Conservation (phyloP, 2,888 invertebrate species). For the Fissipunctia ypsillon region DNA sequence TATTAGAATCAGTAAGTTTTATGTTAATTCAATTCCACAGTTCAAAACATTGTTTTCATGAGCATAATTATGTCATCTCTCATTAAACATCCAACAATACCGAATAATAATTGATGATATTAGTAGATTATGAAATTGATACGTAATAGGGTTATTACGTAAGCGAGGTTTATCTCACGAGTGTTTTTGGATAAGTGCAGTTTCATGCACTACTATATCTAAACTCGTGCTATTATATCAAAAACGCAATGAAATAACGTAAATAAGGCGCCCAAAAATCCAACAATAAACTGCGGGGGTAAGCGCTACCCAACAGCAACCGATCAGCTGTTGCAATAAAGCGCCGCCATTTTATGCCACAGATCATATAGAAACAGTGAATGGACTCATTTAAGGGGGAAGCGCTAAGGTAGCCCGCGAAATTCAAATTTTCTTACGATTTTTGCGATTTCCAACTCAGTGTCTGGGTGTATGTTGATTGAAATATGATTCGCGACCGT, state of each 20-base stretch:
- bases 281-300: too few relatives aligned
- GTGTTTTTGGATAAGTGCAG: neutral
- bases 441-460: too few relatives aligned
- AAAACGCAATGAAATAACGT: neutral
- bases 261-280: neutral
- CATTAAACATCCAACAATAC: neutral
- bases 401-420: too few relatives aligned
- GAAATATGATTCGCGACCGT: too few relatives aligned
- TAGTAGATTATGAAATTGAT: neutral
- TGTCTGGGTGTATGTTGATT: too few relatives aligned
- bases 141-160: too few relatives aligned
- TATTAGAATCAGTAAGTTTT: constrained; percentile 18
- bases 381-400: too few relatives aligned
- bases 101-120: neutral
- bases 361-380: too few relatives aligned
- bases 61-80: neutral
- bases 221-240: neutral
- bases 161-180: neutral
- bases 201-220: neutral
- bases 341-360: too few relatives aligned
- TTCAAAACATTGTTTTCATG: neutral
- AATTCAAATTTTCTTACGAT: too few relatives aligned
- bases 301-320: too few relatives aligned
- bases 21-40: neutral
- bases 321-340: too few relatives aligned